Conservation (phyloP, 2,888 invertebrate species). For the Muscina levida region DNA sequence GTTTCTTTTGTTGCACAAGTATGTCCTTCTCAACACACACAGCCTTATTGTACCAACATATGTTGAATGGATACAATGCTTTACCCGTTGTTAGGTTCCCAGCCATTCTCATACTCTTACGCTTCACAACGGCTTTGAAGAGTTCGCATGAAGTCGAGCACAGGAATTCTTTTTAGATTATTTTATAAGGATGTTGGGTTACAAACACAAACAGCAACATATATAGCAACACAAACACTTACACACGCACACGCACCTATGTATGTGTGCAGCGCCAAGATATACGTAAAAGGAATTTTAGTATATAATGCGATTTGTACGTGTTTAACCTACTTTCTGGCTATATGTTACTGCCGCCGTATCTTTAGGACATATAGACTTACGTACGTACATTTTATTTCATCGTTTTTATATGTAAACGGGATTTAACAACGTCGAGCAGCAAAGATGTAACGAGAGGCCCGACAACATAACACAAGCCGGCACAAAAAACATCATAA, state of each 20-base stretch:
- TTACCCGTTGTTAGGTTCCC: no score
- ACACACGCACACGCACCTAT: not conserved
- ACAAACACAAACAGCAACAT: no score
- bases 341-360: slow-evolving; percentile 44
- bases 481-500: slow-evolving; percentile 45
- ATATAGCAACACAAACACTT: not conserved
- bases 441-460: not conserved
- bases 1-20: no score
- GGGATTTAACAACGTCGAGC: no score
- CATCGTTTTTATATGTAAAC: no score
- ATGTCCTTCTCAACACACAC: no score
- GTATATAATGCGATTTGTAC: slow-evolving; percentile 78
- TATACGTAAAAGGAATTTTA: slow-evolving; percentile 50
- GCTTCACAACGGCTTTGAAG: no score
- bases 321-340: slow-evolving; percentile 74
- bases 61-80: slow-evolving; percentile 15
- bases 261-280: no score
- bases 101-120: no score
- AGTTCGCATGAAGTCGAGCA: no score
- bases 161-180: slow-evolving; percentile 22
- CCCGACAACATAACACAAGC: not conserved
- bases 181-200: slow-evolving; percentile 11
- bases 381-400: no score
- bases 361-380: not conserved
- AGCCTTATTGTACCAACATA: not conserved